Conservation (phyloP, 2,113 vertebrate genomes). For the Sinosuthora webbiana region DNA sequence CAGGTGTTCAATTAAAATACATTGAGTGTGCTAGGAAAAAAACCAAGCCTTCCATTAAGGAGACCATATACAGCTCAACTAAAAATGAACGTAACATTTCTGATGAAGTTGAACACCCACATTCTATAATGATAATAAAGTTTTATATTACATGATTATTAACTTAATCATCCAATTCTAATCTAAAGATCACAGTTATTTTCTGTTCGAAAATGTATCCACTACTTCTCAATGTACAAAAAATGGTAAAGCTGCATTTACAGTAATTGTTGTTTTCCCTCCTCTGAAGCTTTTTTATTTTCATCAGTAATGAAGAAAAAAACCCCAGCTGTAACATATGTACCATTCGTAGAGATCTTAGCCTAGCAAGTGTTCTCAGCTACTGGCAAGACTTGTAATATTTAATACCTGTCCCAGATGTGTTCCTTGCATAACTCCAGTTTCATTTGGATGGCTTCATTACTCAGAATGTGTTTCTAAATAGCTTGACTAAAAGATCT, state of each 20-base stretch:
- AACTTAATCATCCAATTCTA: slow-evolving; percentile 40
- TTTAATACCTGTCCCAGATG: neutral
- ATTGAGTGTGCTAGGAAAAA: slow-evolving; percentile 58
- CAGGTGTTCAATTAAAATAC: slow-evolving; percentile 76
- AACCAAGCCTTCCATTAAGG: slow-evolving; percentile 43
- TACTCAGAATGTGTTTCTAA: neutral
- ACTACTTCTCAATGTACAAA: neutral
- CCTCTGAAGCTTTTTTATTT: neutral
- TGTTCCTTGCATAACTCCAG: neutral
- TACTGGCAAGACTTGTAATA: neutral
- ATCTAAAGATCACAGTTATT: slow-evolving; percentile 2
- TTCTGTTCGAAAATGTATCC: slow-evolving; percentile 1
- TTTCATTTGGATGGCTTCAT: neutral
- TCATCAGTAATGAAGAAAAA: neutral
- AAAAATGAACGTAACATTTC: slow-evolving; percentile 26
- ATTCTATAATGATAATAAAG: neutral
- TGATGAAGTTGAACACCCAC: slow-evolving; percentile 28
- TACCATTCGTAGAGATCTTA: neutral
- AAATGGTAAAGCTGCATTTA: neutral
- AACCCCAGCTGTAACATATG: neutral
- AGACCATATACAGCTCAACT: slow-evolving; percentile 28
- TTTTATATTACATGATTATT: slow-evolving; percentile 27
- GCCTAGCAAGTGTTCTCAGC: neutral
- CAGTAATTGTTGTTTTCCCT: neutral
- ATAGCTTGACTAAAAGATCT: neutral